A percentile compares a stretch with the other conserved stretches of the same genome.
Conservation (phyloP, 2,797 vertebrate genomes). For the Kryptopterus vitreolus region DNA sequence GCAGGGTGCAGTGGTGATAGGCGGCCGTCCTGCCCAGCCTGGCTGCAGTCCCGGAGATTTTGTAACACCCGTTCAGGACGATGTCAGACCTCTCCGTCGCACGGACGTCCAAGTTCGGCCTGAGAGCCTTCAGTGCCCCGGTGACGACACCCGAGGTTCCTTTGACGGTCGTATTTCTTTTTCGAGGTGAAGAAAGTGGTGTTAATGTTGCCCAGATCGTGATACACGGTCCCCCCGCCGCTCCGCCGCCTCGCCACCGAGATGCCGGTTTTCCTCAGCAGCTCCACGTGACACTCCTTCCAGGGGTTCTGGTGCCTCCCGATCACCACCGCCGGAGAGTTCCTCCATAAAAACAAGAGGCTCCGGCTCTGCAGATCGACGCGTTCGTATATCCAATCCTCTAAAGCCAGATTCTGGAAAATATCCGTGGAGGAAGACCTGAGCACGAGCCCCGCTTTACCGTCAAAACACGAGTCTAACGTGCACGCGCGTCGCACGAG, state of each 20-base stretch:
- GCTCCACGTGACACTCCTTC: slow-evolving; percentile 84
- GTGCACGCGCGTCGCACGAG: slow-evolving; percentile 21
- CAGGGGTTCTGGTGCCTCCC: slow-evolving; percentile 97
- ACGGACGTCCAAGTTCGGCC: slow-evolving; percentile 77
- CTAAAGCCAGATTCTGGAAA: slow-evolving; percentile 88
- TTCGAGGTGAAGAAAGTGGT: slow-evolving; percentile 90
- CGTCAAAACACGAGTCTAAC: slow-evolving; percentile 32
- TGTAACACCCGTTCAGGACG: slow-evolving; percentile 81
- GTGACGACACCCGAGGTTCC: slow-evolving; percentile 86
- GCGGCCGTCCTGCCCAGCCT: slow-evolving; percentile 84
- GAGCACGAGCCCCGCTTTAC: slow-evolving; percentile 71
- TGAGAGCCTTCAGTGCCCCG: slow-evolving; percentile 74
- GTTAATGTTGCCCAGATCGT: slow-evolving; percentile 94
- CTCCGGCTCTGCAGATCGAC: slow-evolving; percentile 73
- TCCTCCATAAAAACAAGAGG: slow-evolving; percentile 87
- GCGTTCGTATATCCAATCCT: slow-evolving; percentile 92
- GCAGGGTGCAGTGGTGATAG: slow-evolving; percentile 93
- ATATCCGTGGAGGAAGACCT: slow-evolving; percentile 82
- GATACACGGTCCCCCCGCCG: slow-evolving; percentile 92
- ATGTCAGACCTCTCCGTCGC: slow-evolving; percentile 86
- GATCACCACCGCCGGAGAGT: slow-evolving; percentile 84
- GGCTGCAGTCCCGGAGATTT: slow-evolving; percentile 93
- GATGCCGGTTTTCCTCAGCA: slow-evolving; percentile 76
- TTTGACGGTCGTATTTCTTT: slow-evolving; percentile 81
- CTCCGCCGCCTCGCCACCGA: slow-evolving; percentile 86